A percentile compares a stretch with the other conserved stretches of the same genome.
phyloP scores from a whole-genome alignment of 2,113 vertebrate genomes.

The Redunca redunca region DNA sequence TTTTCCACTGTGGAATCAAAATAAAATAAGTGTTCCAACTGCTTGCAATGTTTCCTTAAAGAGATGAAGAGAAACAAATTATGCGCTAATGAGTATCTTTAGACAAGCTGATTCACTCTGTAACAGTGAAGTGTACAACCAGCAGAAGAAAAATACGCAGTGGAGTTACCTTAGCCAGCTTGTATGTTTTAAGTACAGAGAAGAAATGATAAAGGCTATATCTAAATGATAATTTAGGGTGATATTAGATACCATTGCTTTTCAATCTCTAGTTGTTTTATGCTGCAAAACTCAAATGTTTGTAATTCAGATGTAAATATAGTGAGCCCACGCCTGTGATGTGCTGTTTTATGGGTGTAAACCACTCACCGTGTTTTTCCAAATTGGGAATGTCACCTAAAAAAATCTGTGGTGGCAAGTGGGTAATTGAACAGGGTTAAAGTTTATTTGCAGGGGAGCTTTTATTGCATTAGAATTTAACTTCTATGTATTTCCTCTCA shows the following conservation, averaged over 20 bases:
- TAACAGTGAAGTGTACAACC: conserved; percentile 60
- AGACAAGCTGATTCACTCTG: conserved; percentile 69
- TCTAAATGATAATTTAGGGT: conserved; percentile 51
- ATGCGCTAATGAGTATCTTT: conserved; percentile 72
- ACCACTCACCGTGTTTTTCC: neutral
- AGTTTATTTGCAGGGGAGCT: neutral
- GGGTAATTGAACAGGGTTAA: neutral
- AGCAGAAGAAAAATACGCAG: neutral
- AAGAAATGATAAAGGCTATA: neutral
- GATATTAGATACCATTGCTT: conserved; percentile 7
- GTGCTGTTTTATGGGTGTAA: neutral
- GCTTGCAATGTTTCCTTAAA: conserved; percentile 70
- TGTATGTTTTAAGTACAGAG: conserved; percentile 11
- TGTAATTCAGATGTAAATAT: conserved; percentile 17
- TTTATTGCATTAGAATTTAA: neutral
- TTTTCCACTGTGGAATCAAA: conserved; percentile 79
- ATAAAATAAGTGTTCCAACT: conserved; percentile 74
- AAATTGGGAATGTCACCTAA: neutral
- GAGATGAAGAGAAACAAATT: conserved; percentile 71
- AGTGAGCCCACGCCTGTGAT: neutral
- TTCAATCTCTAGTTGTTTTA: conserved; percentile 6
- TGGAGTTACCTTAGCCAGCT: conserved; percentile 11
- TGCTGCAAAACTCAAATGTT: conserved; percentile 6
- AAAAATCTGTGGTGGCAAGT: neutral
- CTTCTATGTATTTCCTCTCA: neutral